A percentile compares a stretch with the other conserved stretches of the same genome.
phyloP scores from a whole-genome alignment of 2,888 invertebrate species.

The Apocheima hispidaria region DNA sequence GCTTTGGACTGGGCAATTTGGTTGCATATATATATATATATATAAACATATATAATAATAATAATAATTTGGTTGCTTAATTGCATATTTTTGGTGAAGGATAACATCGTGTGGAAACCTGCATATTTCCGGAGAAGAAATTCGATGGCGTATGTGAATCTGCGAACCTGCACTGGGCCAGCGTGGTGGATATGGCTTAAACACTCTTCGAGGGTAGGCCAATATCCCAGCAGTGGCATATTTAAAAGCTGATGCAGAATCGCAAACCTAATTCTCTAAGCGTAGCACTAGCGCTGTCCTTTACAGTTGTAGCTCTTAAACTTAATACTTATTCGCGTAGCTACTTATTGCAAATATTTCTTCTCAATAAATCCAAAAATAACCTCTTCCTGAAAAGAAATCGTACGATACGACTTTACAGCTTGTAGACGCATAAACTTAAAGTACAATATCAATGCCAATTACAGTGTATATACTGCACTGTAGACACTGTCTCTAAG shows the following conservation, averaged over 20 bases:
- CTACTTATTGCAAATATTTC: conserved; percentile 10
- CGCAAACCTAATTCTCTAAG: conserved; percentile 5
- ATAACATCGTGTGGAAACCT: too few relatives aligned
- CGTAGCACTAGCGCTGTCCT: not conserved
- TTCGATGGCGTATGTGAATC: too few relatives aligned
- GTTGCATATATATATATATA: too few relatives aligned
- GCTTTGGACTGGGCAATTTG: conserved; percentile 5
- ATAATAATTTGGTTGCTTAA: too few relatives aligned
- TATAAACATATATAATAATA: too few relatives aligned
- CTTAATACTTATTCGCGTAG: not conserved
- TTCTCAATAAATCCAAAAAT: conserved; percentile 35
- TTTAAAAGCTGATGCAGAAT: too few relatives aligned
- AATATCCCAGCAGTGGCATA: too few relatives aligned
- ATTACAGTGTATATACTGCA: conserved; percentile 51
- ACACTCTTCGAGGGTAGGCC: too few relatives aligned
- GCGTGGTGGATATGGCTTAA: too few relatives aligned
- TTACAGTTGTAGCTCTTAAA: not conserved
- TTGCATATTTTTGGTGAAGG: too few relatives aligned
- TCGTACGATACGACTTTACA: conserved; percentile 23
- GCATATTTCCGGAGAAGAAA: too few relatives aligned
- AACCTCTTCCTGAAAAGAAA: conserved; percentile 21
- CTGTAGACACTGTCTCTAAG: conserved; percentile 55
- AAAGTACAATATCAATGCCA: conserved; percentile 67
- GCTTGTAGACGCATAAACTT: conserved; percentile 47
- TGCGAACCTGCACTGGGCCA: too few relatives aligned